Evolutionary conservation across 2,113 vertebrate genomes (phyloP).

Genomic region (Tympanuchus pallidicinctus): DNA sequence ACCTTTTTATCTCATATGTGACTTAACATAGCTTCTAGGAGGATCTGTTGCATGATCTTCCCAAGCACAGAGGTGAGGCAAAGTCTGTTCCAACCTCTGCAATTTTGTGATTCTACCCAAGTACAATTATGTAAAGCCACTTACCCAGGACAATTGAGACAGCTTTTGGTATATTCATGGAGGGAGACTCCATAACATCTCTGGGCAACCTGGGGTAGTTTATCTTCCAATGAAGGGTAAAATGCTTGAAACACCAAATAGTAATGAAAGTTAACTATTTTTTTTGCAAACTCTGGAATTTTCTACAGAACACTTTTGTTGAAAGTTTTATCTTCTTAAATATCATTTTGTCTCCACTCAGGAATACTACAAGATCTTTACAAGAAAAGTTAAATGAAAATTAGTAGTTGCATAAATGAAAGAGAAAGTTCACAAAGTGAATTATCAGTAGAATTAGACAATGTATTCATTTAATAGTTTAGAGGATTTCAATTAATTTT

Average conservation of each 20-base stretch:
- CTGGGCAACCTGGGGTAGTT: background rate
- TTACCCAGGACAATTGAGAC: background rate
- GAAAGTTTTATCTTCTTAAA: background rate
- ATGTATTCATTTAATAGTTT: background rate
- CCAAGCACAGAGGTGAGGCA: no score
- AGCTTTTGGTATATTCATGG: background rate
- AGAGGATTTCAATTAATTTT: conserved; percentile 3
- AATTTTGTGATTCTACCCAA: background rate
- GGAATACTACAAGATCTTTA: background rate
- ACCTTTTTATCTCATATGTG: no score
- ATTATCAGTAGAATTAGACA: background rate
- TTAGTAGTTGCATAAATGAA: background rate
- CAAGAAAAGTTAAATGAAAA: background rate
- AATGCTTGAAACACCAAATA: background rate
- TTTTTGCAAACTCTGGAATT: background rate
- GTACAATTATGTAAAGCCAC: background rate
- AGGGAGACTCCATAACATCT: background rate
- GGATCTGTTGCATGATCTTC: no score
- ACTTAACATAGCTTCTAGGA: no score
- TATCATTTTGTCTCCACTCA: background rate
- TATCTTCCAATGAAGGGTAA: background rate
- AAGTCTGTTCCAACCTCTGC: background rate
- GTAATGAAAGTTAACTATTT: background rate
- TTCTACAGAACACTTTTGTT: background rate
- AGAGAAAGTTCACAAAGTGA: background rate